Evolutionary conservation across 2,113 vertebrate genomes (phyloP), one percentile per base, ranked within the genome.

Genomic region (Dipodomys merriami): DNA sequence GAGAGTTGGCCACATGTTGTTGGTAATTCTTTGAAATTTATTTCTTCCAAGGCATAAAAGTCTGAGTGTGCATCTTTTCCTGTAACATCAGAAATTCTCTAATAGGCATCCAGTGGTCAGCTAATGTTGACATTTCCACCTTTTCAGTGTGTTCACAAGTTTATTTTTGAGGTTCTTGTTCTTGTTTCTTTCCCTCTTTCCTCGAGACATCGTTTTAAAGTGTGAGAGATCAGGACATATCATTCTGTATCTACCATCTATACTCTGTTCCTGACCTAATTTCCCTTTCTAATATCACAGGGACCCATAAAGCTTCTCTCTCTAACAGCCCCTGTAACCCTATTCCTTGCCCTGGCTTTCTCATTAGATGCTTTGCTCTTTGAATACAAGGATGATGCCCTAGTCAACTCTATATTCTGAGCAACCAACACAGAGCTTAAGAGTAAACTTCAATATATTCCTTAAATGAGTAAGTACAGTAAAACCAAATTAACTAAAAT

Each of bases 11-110:
- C 29, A 91, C n/a, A 88, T 64, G 23, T 71, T 83, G 49, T 19
- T 91, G 84, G 74, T 60, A 64, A 65, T 30, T 84, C 76, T 94
- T 49, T 80, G n/a, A 94, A 93, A 69, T 29, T 15, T 69, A 65
- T 77, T 81, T 92, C 65, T 73, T 91, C 44, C 35, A 49, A 86
- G 62, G 79, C 71, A 72, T 62, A 64, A 13, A 60, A 94, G 71
- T 27, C 39, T 12, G 15, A 29, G 27, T 0, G 25, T 46, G 62
- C 39, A 19, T 68, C 49, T 46, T 65, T 90, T 82, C 39, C 78
- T 87, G 23, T 44, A 46, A 44, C 25, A 0, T 64, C n/a, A 27
- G 13, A 6, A 33, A 44, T 49, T 67, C 69, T 94, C 39, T 7
- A 15, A 18, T 0, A 12, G 29, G 19, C 7, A 19, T 4, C 20